These are phyloP conservation scores for Andrena trimmerana DNA, from an alignment of 2,888 invertebrate genomes.

Conservation along the genomic window DNA sequence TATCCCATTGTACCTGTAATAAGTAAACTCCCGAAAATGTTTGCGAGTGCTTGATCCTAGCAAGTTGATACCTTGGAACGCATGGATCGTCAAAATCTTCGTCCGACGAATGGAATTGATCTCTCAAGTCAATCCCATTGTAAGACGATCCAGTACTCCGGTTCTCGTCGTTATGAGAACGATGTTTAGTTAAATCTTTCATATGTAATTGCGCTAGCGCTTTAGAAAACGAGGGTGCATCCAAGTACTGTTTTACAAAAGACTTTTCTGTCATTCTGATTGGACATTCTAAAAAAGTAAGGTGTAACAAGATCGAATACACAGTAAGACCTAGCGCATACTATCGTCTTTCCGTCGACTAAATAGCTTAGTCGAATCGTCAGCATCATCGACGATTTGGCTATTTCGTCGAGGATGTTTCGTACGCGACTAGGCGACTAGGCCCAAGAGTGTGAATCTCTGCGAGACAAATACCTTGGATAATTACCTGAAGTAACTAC, in stretches of 20 bases:
- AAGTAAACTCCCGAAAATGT: slow-evolving; percentile 85
- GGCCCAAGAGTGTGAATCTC: too few relatives aligned
- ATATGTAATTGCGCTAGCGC: slow-evolving; percentile 57
- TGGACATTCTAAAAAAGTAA: slow-evolving; percentile 77
- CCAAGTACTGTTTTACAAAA: slow-evolving; percentile 68
- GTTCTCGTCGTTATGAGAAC: slow-evolving; percentile 36
- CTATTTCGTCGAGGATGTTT: too few relatives aligned
- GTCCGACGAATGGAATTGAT: slow-evolving; percentile 60
- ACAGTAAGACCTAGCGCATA: not conserved
- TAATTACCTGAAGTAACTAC: slow-evolving; percentile 80
- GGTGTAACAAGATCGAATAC: slow-evolving; percentile 2
- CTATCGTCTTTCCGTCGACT: not conserved
- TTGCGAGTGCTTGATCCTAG: slow-evolving; percentile 84
- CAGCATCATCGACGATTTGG: too few relatives aligned
- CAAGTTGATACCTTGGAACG: slow-evolving; percentile 83
- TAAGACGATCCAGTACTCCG: slow-evolving; percentile 54
- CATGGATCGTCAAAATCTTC: slow-evolving; percentile 77
- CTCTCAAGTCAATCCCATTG: slow-evolving; percentile 59
- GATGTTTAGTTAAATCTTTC: slow-evolving; percentile 66
- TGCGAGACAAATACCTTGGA: slow-evolving; percentile 6
- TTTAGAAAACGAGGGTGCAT: slow-evolving; percentile 63
- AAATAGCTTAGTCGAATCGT: not conserved
- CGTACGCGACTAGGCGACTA: too few relatives aligned
- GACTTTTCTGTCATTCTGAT: slow-evolving; percentile 76
- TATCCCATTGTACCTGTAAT: slow-evolving; percentile 81